Evolutionary conservation across 2,113 vertebrate genomes (phyloP).

Genomic region (Notechis scutatus): DNA sequence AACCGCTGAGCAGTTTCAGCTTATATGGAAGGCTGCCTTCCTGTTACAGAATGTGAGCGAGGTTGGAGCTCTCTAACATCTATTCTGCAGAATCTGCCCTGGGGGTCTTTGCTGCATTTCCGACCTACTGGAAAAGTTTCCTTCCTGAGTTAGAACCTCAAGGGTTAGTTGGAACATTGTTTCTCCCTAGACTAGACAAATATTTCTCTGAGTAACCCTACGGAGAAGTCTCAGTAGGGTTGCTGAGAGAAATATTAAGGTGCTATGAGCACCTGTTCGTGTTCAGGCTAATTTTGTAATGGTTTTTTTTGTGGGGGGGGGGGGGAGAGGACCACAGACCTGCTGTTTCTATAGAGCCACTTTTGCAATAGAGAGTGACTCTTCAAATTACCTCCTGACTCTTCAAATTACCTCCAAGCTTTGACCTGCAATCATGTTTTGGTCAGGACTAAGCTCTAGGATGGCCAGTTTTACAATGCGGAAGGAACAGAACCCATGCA

Average conservation of each 20-base stretch:
- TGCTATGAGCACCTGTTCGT: not conserved
- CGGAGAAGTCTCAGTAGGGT: not conserved
- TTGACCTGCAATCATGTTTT: not conserved
- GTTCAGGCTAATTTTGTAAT: not conserved
- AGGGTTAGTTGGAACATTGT: not conserved
- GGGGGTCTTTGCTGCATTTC: not conserved
- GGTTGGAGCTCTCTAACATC: not conserved
- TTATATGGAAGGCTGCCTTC: not conserved
- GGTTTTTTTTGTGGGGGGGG: no score
- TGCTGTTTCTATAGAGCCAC: not conserved
- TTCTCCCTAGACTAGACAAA: not conserved
- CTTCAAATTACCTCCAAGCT: not conserved
- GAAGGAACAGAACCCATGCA: not conserved
- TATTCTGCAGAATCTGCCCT: not conserved
- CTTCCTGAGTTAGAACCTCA: not conserved
- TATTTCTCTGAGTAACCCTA: not conserved
- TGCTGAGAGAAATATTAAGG: not conserved
- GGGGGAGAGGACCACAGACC: not conserved
- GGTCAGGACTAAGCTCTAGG: not conserved
- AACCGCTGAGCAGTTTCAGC: not conserved
- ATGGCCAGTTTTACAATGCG: not conserved
- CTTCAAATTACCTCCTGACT: not conserved
- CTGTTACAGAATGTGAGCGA: not conserved
- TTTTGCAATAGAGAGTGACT: not conserved
- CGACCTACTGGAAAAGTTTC: not conserved